A percentile compares a stretch with the other conserved stretches of the same genome.
These are phyloP conservation scores for Lasiommata megera DNA, from an alignment of 2,888 invertebrate species.

Conservation along the genomic window DNA sequence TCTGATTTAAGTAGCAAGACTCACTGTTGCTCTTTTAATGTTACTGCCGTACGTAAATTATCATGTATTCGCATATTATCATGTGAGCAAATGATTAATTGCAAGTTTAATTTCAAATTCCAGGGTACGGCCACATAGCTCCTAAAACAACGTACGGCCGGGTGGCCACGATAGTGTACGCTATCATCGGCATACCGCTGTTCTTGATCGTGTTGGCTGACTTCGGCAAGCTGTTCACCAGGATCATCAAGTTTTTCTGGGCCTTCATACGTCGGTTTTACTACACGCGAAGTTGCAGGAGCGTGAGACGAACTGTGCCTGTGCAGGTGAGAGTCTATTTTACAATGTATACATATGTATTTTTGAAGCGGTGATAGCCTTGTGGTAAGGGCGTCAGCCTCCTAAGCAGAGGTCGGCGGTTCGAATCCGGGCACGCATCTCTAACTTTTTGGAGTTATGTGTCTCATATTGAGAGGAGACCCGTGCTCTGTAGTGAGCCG, in stretches of 20 bases:
- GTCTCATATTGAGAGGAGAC: too few relatives aligned
- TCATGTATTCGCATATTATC: too few relatives aligned
- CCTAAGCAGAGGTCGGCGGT: too few relatives aligned
- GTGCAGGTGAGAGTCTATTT: constrained; percentile 81
- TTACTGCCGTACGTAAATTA: too few relatives aligned
- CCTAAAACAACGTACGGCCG: constrained; percentile 94
- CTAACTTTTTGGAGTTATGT: too few relatives aligned
- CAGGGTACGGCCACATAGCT: constrained; percentile 98
- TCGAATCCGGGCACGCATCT: too few relatives aligned
- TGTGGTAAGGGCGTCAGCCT: too few relatives aligned
- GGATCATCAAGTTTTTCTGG: constrained; percentile 95
- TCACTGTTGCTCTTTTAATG: too few relatives aligned
- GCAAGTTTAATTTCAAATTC: constrained; percentile 43
- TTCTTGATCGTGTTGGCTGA: constrained; percentile 97
- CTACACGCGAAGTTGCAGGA: constrained; percentile 91
- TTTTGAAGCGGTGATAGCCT: too few relatives aligned
- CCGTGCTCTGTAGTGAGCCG: too few relatives aligned
- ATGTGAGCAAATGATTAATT: too few relatives aligned
- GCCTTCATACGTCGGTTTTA: constrained; percentile 91
- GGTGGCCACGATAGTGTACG: constrained; percentile 94
- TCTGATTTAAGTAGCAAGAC: too few relatives aligned
- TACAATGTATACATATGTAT: neutral
- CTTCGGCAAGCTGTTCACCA: constrained; percentile 96
- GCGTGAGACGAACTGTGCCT: constrained; percentile 87
- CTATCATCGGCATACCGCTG: constrained; percentile 96